A percentile compares a stretch with the other conserved stretches of the same genome.
These are phyloP conservation scores for Chymomyza amoena DNA, from an alignment of 2,888 invertebrate species.

Conservation along the genomic window DNA sequence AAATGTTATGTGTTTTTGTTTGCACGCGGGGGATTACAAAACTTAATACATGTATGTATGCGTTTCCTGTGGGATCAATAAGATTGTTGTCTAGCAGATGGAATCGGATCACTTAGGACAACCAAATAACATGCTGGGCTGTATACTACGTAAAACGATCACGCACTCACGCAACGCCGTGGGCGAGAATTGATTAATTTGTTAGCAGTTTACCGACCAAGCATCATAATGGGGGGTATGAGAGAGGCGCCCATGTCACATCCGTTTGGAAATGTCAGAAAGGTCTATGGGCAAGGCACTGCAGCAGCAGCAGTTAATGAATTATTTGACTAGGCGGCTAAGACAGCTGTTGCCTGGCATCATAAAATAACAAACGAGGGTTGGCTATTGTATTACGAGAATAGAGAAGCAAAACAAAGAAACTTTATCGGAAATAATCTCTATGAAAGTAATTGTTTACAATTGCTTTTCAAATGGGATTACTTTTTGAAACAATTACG, in stretches of 20 bases:
- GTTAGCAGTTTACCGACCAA: slow-evolving; percentile 31
- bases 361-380: background rate
- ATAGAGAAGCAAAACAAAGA: too few species aligned
- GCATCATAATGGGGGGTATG: background rate
- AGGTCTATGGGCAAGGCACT: slow-evolving; percentile 3
- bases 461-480: too few species aligned
- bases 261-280: background rate
- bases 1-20: slow-evolving; percentile 25
- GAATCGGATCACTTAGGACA: slow-evolving; percentile 55
- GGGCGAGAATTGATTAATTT: slow-evolving; percentile 67
- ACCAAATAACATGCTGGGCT: slow-evolving; percentile 37
- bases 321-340: slow-evolving; percentile 55
- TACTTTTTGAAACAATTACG: too few species aligned
- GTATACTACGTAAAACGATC: slow-evolving; percentile 37
- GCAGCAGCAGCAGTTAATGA: slow-evolving; percentile 32
- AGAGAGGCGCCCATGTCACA: slow-evolving; percentile 24
- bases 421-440: too few species aligned
- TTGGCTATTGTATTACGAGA: too few species aligned
- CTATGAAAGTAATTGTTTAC: too few species aligned
- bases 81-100: slow-evolving; percentile 8
- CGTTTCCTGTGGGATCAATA: slow-evolving; percentile 45
- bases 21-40: slow-evolving; percentile 33
- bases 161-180: slow-evolving; percentile 12
- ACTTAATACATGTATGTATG: slow-evolving; percentile 25
- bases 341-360: slow-evolving; percentile 49